These are phyloP conservation scores for Saturnia pavonia DNA, from an alignment of 2,888 invertebrate genomes.

Conservation along the genomic window DNA sequence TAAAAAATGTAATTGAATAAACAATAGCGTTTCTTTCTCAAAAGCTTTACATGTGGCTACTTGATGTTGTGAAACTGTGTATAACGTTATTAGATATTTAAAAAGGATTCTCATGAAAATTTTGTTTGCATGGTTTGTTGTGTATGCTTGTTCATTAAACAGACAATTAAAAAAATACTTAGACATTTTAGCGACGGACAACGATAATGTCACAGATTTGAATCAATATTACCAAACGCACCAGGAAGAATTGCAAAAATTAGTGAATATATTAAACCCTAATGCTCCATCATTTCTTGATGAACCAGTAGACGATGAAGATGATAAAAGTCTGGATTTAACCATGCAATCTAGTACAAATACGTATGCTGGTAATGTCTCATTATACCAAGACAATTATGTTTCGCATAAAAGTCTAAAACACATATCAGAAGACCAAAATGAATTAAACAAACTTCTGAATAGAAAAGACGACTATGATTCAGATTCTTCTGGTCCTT, in stretches of 20 bases:
- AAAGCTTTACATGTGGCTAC: constrained; percentile 41
- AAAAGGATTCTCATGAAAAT: constrained; percentile 58
- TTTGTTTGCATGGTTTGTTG: constrained; percentile 78
- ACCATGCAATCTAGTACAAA: constrained; percentile 57
- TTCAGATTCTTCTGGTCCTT: constrained; percentile 71
- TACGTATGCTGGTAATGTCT: constrained; percentile 59
- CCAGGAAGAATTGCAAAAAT: constrained; percentile 66
- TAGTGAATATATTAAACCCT: constrained; percentile 66
- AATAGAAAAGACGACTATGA: constrained; percentile 81
- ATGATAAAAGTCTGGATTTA: constrained; percentile 58
- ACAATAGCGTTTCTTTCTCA: constrained; percentile 6
- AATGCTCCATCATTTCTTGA: constrained; percentile 64
- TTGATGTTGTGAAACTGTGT: constrained; percentile 29
- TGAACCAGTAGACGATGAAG: constrained; percentile 64
- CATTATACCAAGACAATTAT: constrained; percentile 68
- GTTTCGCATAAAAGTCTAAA: constrained; percentile 61
- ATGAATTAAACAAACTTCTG: constrained; percentile 64
- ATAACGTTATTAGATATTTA: constrained; percentile 18
- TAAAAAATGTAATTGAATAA: background rate
- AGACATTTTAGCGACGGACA: constrained; percentile 82
- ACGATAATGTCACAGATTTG: constrained; percentile 67
- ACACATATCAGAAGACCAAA: constrained; percentile 71
- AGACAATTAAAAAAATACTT: constrained; percentile 82
- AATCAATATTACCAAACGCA: constrained; percentile 69
- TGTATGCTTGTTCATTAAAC: constrained; percentile 47